These are phyloP conservation scores for Peromyscus polionotus DNA, from an alignment of 2,113 vertebrate species.

Conservation along the genomic window DNA sequence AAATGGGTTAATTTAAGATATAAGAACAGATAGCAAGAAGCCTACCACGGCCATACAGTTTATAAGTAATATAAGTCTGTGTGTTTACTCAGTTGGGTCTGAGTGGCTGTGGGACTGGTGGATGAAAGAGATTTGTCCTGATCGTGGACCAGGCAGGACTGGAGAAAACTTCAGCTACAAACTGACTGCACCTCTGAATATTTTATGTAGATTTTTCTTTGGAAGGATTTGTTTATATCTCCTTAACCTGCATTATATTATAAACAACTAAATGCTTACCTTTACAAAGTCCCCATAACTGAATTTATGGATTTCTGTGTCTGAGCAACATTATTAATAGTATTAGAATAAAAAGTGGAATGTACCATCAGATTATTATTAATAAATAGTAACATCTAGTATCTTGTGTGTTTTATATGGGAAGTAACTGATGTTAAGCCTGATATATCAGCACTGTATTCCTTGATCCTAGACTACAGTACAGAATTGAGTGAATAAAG, in stretches of 20 bases:
- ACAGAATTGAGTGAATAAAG: not conserved
- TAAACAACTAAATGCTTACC: not conserved
- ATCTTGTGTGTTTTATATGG: not conserved
- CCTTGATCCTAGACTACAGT: not conserved
- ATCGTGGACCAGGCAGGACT: too few relatives aligned
- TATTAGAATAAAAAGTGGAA: constrained; percentile 8
- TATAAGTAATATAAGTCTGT: too few relatives aligned
- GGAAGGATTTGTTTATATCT: not conserved
- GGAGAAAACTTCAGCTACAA: too few relatives aligned
- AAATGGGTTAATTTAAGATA: too few relatives aligned
- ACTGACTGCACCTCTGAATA: not conserved
- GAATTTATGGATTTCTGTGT: not conserved
- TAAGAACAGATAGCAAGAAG: too few relatives aligned
- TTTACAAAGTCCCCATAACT: not conserved
- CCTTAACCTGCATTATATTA: not conserved
- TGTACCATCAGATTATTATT: not conserved
- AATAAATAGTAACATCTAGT: not conserved
- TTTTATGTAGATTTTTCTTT: not conserved
- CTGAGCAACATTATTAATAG: not conserved
- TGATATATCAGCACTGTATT: not conserved
- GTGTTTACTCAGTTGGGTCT: too few relatives aligned
- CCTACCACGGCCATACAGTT: too few relatives aligned
- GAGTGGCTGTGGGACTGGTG: too few relatives aligned
- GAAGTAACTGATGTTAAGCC: not conserved
- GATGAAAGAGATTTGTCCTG: too few relatives aligned